Percentiles rank a stretch among this genome's conserved stretches.
Evolutionary conservation across 2,113 vertebrate genomes (phyloP).

Genomic region (Mystacornis crossleyi): DNA sequence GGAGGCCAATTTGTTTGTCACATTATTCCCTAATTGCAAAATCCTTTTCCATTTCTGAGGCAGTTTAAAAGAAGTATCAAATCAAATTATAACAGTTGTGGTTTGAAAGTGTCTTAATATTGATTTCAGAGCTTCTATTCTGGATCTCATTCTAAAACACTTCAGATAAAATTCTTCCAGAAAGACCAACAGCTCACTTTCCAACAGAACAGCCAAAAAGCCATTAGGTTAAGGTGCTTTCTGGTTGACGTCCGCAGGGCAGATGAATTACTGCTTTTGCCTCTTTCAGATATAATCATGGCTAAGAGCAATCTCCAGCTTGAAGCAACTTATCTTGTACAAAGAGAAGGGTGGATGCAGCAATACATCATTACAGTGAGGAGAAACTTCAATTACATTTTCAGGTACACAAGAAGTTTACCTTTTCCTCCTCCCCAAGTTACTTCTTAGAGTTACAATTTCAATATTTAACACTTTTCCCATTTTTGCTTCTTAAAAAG

Average conservation of each 20-base stretch:
- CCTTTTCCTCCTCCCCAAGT: background rate
- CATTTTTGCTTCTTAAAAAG: background rate
- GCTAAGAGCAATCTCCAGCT: background rate
- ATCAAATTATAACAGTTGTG: constrained; percentile 34
- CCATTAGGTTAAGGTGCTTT: background rate
- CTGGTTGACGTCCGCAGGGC: background rate
- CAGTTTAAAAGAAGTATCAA: constrained; percentile 27
- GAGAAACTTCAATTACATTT: background rate
- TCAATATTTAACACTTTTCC: background rate
- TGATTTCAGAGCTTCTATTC: constrained; percentile 39
- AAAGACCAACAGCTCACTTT: constrained; percentile 2
- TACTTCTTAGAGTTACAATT: background rate
- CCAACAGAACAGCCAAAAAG: background rate
- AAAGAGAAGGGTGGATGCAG: background rate
- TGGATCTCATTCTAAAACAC: background rate
- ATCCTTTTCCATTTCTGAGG: constrained; percentile 28
- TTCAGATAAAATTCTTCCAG: constrained; percentile 17
- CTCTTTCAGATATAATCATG: background rate
- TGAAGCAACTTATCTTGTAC: background rate
- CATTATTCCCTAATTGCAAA: background rate
- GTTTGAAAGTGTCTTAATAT: constrained; percentile 44
- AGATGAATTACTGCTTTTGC: background rate
- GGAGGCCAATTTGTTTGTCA: background rate
- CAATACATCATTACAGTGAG: background rate
- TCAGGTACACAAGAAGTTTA: background rate